Percentiles rank a stretch among this genome's conserved stretches.
Conservation (phyloP, 1,140 invertebrate species). For the Drosophila repletoides region DNA sequence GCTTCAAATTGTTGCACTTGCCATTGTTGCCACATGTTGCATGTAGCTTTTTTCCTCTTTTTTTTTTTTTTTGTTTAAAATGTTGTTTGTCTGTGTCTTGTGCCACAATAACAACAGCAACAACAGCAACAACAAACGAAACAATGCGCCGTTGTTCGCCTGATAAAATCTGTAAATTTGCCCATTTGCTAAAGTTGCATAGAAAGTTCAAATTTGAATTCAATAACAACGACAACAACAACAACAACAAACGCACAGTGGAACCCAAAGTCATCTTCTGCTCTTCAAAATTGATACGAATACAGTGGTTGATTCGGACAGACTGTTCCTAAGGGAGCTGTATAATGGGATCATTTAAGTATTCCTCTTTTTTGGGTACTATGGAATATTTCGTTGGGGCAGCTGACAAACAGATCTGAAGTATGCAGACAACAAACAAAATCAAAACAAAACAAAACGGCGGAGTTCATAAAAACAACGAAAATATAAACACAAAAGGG, state of each 20-base stretch:
- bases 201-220: slow-evolving; percentile 67
- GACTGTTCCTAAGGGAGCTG: too few species aligned
- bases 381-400: not conserved
- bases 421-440: slow-evolving; percentile 18
- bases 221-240: slow-evolving; percentile 44
- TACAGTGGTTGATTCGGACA: too few species aligned
- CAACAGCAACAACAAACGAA: slow-evolving; percentile 18
- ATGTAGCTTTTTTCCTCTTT: too few species aligned
- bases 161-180: slow-evolving; percentile 68
- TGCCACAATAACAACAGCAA: slow-evolving; percentile 39
- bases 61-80: too few species aligned
- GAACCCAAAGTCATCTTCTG: not conserved
- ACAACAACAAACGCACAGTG: slow-evolving; percentile 35
- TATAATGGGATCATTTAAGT: too few species aligned
- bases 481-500: slow-evolving; percentile 37
- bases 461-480: slow-evolving; percentile 40
- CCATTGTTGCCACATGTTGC: slow-evolving; percentile 35
- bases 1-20: slow-evolving; percentile 71
- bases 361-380: too few species aligned
- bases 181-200: slow-evolving; percentile 49
- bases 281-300: not conserved
- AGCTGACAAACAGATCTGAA: slow-evolving; percentile 8
- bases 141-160: slow-evolving; percentile 51
- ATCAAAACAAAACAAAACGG: slow-evolving; percentile 8
- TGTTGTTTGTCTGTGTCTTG: slow-evolving; percentile 49